These are phyloP conservation scores for Noctua janthina DNA, from an alignment of 2,888 invertebrate species.

Conservation along the genomic window DNA sequence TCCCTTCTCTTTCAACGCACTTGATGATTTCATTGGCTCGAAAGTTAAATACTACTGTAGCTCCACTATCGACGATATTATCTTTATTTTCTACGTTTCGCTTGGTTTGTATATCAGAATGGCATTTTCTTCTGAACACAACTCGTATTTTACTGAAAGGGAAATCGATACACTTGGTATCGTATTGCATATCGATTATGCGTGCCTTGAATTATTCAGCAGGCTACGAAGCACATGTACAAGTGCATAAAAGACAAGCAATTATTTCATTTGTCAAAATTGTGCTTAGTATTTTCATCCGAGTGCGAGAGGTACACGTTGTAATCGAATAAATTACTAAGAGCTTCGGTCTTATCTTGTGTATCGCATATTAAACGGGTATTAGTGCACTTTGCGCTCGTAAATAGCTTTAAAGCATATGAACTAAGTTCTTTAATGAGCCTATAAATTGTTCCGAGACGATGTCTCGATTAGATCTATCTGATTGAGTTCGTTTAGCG, in stretches of 20 bases:
- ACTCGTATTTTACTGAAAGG: slow-evolving; percentile 68
- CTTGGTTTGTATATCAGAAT: slow-evolving; percentile 52
- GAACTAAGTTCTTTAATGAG: slow-evolving; percentile 65
- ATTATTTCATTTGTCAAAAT: slow-evolving; percentile 67
- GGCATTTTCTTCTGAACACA: slow-evolving; percentile 55
- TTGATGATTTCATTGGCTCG: slow-evolving; percentile 62
- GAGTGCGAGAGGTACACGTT: slow-evolving; percentile 36
- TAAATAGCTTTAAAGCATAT: slow-evolving; percentile 59
- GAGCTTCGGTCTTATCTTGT: slow-evolving; percentile 56
- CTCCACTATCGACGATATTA: slow-evolving; percentile 43
- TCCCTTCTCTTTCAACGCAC: slow-evolving; percentile 56
- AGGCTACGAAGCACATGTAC: slow-evolving; percentile 61
- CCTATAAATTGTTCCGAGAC: slow-evolving; percentile 64
- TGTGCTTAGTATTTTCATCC: slow-evolving; percentile 30
- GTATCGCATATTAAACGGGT: slow-evolving; percentile 58
- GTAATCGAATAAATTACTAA: slow-evolving; percentile 58
- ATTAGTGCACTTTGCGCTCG: slow-evolving; percentile 47
- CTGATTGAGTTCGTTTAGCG: slow-evolving; percentile 54
- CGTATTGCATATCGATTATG: slow-evolving; percentile 78
- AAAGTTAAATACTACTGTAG: slow-evolving; percentile 51
- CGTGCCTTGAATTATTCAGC: slow-evolving; percentile 78
- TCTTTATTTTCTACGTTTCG: slow-evolving; percentile 61
- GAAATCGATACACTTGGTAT: slow-evolving; percentile 74
- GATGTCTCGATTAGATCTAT: slow-evolving; percentile 62
- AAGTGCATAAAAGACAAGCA: slow-evolving; percentile 56